phyloP scores from a whole-genome alignment of 2,113 vertebrate species.

The Oreotrochilus melanogaster region DNA sequence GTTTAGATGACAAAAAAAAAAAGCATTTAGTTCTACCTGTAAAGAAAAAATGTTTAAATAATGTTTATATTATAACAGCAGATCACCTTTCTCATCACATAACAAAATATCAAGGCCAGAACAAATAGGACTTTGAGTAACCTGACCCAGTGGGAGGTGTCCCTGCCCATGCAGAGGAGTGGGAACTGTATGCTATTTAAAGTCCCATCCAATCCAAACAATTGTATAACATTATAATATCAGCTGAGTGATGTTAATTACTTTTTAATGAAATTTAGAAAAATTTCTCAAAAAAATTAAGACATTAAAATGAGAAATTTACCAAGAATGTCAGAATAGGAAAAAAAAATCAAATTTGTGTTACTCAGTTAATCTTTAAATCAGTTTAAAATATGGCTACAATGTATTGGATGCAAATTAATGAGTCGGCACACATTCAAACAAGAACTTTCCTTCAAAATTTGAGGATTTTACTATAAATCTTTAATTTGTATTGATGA shows the following conservation, averaged over 20 bases:
- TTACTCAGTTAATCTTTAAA: not conserved
- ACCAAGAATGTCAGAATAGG: not conserved
- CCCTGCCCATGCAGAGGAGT: too few species aligned
- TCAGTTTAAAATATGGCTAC: not conserved
- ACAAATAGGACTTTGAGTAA: too few species aligned
- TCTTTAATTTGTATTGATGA: not conserved
- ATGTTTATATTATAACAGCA: not conserved
- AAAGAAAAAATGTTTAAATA: not conserved
- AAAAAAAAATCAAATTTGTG: not conserved
- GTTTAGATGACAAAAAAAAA: not conserved
- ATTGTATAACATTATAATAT: too few species aligned
- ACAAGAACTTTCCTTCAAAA: not conserved
- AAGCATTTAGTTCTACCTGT: not conserved
- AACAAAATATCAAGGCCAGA: not conserved
- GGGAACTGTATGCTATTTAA: too few species aligned
- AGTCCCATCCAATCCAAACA: too few species aligned
- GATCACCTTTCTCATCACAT: not conserved
- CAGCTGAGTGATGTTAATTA: not conserved
- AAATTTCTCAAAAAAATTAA: not conserved
- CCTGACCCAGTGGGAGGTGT: too few species aligned
- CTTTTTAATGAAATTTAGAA: not conserved
- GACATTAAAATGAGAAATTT: not conserved
- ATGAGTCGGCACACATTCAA: not conserved
- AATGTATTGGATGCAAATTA: not conserved
- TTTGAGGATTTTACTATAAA: not conserved